These are phyloP conservation scores for Lochmaea crataegi DNA, from an alignment of 2,888 invertebrate genomes.

Conservation along the genomic window DNA sequence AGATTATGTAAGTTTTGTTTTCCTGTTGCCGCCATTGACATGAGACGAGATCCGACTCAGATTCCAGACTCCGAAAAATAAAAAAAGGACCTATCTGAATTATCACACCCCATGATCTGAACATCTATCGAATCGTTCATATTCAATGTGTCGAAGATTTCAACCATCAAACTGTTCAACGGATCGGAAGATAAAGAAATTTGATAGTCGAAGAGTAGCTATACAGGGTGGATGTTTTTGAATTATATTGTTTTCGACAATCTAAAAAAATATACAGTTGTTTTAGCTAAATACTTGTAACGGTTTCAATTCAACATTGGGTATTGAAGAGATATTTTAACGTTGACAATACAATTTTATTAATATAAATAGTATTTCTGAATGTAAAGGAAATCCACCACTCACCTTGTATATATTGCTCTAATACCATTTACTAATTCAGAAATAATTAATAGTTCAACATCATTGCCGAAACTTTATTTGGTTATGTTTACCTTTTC, in stretches of 20 bases:
- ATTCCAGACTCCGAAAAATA: not conserved
- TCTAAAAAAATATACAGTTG: not conserved
- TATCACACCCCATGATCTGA: slow-evolving; percentile 11
- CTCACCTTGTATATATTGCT: too few relatives aligned
- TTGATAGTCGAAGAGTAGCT: not conserved
- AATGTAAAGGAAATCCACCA: too few relatives aligned
- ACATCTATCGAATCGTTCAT: slow-evolving; percentile 15
- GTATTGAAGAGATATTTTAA: too few relatives aligned
- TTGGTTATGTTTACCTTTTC: too few relatives aligned
- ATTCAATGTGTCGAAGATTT: slow-evolving; percentile 14
- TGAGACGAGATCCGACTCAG: slow-evolving; percentile 6
- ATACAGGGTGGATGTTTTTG: not conserved
- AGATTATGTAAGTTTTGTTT: not conserved
- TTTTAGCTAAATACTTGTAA: too few relatives aligned
- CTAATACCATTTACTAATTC: too few relatives aligned
- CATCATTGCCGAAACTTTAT: too few relatives aligned
- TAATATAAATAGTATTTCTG: too few relatives aligned
- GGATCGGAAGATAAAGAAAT: slow-evolving; percentile 10
- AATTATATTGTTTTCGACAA: not conserved
- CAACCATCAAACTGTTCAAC: slow-evolving; percentile 8
- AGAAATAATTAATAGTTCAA: too few relatives aligned
- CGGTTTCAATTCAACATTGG: too few relatives aligned
- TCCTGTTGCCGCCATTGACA: slow-evolving; percentile 14
- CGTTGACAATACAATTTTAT: too few relatives aligned
- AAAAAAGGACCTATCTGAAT: not conserved